phyloP scores from a whole-genome alignment of 2,888 invertebrate species.

The Pecten maximus region DNA sequence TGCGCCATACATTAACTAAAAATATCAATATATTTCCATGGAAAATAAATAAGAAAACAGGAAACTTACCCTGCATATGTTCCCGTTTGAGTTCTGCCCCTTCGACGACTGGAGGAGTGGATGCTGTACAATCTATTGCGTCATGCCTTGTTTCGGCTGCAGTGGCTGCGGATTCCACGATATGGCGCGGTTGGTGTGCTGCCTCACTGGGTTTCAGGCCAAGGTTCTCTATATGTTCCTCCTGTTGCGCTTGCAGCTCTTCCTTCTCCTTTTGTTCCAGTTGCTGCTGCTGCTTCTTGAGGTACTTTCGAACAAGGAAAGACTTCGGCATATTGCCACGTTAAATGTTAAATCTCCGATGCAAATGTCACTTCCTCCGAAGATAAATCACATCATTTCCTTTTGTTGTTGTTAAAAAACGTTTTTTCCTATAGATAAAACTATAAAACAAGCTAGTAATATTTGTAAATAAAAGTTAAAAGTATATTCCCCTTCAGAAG shows the following conservation, averaged over 20 bases:
- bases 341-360: background rate
- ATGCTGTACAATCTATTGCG: background rate
- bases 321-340: slow-evolving; percentile 55
- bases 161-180: background rate
- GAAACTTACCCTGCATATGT: background rate
- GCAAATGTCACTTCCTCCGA: background rate
- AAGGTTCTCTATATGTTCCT: background rate
- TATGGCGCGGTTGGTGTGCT: background rate
- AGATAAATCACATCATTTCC: background rate
- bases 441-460: too few species aligned
- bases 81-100: slow-evolving; percentile 8
- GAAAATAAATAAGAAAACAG: background rate
- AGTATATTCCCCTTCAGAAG: background rate
- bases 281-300: slow-evolving; percentile 1
- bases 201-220: background rate
- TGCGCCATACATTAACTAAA: too few species aligned
- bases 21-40: background rate
- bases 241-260: background rate
- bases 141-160: background rate
- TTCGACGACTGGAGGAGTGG: background rate
- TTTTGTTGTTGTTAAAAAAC: too few species aligned
- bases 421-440: too few species aligned
- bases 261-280: slow-evolving; percentile 12
- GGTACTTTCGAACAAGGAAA: slow-evolving; percentile 51
- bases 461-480: background rate